These are phyloP conservation scores for Neoscelio sp. DNA, from an alignment of 2,888 invertebrate species.

Conservation along the genomic window DNA sequence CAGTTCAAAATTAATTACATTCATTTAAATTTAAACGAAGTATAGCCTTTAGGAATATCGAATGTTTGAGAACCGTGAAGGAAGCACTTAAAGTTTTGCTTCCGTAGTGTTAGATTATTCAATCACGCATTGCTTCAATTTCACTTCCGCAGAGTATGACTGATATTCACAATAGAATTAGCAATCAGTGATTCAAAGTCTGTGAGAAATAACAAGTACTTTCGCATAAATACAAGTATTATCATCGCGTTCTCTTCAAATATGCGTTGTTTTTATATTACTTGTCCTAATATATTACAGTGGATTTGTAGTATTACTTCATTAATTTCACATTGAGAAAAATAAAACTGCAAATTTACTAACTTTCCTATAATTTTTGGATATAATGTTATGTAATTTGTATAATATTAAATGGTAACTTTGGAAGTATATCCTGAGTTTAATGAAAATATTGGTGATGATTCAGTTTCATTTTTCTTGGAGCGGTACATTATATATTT, in stretches of 20 bases:
- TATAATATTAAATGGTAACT: no score
- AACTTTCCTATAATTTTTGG: no score
- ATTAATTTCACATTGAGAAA: no score
- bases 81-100: slow-evolving; percentile 29
- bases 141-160: slow-evolving; percentile 56
- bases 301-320: no score
- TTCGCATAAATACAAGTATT: slow-evolving; percentile 29
- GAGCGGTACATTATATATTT: no score
- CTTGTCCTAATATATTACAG: no score
- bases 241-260: slow-evolving; percentile 3
- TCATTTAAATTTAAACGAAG: slow-evolving; percentile 30
- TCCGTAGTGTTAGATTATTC: slow-evolving; percentile 50
- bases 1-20: slow-evolving; percentile 30
- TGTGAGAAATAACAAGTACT: slow-evolving; percentile 41
- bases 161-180: slow-evolving; percentile 53
- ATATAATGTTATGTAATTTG: no score
- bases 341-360: no score
- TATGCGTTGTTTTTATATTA: background rate
- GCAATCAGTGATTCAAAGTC: slow-evolving; percentile 31
- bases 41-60: background rate
- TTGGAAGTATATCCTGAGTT: no score
- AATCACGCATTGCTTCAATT: slow-evolving; percentile 63
- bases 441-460: no score
- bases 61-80: slow-evolving; percentile 54
- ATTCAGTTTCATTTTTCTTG: no score